These are phyloP conservation scores for roundworm (Caenorhabditis elegans) DNA, from an alignment of 1,140 invertebrate species.

Conservation along the genomic window WBcel235 BX284605.5:9194501-9195000, in stretches of 20 bases:
- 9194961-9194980: too few species aligned
- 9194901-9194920: too few species aligned
- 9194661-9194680: slow-evolving; percentile 52
- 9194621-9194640: background rate
- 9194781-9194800: slow-evolving; percentile 20
- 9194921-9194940: too few species aligned
- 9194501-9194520: slow-evolving; percentile 26
- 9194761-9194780: slow-evolving; percentile 54
- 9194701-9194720: slow-evolving; percentile 57
- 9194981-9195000: slow-evolving; percentile 23
- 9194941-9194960: too few species aligned
- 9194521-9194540: background rate
- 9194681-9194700: slow-evolving; percentile 54
- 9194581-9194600: too few species aligned
- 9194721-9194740: slow-evolving; percentile 59
- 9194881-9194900: too few species aligned
- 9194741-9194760: slow-evolving; percentile 61
- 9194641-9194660: slow-evolving; percentile 56
- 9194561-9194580: background rate
- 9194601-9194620: too few species aligned
- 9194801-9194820: slow-evolving; percentile 51
- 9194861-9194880: too few species aligned
- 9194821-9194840: background rate
- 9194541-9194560: too few species aligned
- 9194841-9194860: background rate